A percentile compares a stretch with the other conserved stretches of the same genome.
Evolutionary conservation across 2,113 vertebrate genomes (phyloP).

Genomic region (Ailurus styani): DNA sequence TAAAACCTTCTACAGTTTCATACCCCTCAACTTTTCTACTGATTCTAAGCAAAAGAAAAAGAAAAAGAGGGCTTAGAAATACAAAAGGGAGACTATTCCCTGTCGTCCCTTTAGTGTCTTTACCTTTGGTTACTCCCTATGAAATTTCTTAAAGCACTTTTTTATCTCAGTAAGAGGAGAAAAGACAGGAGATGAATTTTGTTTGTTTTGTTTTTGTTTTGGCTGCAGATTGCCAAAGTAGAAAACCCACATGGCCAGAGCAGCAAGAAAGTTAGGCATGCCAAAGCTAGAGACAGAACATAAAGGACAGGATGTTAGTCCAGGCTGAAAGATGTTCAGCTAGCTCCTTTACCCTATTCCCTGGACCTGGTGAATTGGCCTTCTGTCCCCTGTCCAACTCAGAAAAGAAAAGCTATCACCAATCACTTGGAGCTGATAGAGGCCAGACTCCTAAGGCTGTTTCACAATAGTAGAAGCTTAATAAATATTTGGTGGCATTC

Average conservation of each 20-base stretch:
- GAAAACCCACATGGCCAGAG: neutral
- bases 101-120: neutral
- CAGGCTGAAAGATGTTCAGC: neutral
- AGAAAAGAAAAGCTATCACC: slow-evolving; percentile 10
- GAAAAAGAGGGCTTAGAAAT: neutral
- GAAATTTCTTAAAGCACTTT: neutral
- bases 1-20: neutral
- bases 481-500: neutral
- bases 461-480: slow-evolving; percentile 25
- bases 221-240: neutral
- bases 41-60: slow-evolving; percentile 3
- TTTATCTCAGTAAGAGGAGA: slow-evolving; percentile 3
- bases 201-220: neutral
- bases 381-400: neutral
- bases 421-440: neutral
- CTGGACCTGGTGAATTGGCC: neutral
- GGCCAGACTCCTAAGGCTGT: neutral
- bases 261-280: neutral
- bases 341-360: neutral
- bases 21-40: neutral
- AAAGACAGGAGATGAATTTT: neutral
- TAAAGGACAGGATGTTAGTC: neutral
- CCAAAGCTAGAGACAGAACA: neutral
- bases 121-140: neutral
- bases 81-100: neutral